Conservation (phyloP, 2,888 invertebrate genomes). For the Zygothrica quintamaculata region DNA sequence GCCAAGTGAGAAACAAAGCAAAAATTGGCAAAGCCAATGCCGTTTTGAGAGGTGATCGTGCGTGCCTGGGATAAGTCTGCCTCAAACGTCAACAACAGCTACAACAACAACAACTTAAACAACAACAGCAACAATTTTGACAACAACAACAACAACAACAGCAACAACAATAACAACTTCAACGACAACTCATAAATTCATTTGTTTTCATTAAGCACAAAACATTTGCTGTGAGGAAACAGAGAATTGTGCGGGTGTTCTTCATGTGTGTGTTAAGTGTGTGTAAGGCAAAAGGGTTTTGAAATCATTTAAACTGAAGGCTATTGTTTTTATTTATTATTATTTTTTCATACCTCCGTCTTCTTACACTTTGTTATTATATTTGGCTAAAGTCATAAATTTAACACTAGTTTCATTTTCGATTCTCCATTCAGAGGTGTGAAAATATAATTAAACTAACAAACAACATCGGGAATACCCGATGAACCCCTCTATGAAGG, state of each 20-base stretch:
- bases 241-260: constrained; percentile 35
- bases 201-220: constrained; percentile 68
- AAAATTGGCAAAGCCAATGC: constrained; percentile 72
- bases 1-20: constrained; percentile 60
- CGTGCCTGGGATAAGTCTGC: constrained; percentile 60
- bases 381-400: not conserved
- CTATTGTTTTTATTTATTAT: constrained; percentile 3
- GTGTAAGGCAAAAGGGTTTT: constrained; percentile 25
- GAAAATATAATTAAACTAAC: too few species aligned
- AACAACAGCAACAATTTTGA: constrained; percentile 16
- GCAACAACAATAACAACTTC: constrained; percentile 18
- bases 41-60: constrained; percentile 69
- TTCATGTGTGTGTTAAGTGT: not conserved
- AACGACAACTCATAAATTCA: constrained; percentile 60
- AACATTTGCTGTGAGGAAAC: constrained; percentile 24
- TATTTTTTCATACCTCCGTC: not conserved
- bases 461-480: too few species aligned
- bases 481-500: too few species aligned
- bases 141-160: constrained; percentile 20
- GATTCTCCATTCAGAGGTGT: not conserved
- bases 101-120: constrained; percentile 21
- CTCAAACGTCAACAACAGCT: constrained; percentile 13
- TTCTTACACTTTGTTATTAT: not conserved
- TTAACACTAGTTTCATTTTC: not conserved
- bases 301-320: constrained; percentile 33